These are phyloP conservation scores for Caenorhabditis sp. DNA, from an alignment of 2,888 invertebrate species.

Conservation along the genomic window DNA sequence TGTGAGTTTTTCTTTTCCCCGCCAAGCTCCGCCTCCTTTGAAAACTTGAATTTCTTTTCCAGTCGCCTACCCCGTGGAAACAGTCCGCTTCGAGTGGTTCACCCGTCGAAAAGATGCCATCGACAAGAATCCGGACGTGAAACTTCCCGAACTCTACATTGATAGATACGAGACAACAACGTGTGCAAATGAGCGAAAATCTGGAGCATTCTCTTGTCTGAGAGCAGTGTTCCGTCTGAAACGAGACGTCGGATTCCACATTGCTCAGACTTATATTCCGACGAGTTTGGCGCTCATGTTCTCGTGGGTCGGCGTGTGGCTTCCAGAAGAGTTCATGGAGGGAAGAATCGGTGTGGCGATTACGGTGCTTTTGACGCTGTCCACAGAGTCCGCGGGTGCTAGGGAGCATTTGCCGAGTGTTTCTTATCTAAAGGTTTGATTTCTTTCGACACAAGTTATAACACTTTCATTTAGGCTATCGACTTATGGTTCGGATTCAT, in stretches of 20 bases:
- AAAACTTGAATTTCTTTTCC: constrained; percentile 49
- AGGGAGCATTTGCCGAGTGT: constrained; percentile 83
- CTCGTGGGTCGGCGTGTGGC: constrained; percentile 83
- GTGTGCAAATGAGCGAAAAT: constrained; percentile 77
- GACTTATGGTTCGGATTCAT: constrained; percentile 83
- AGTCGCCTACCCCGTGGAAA: constrained; percentile 83
- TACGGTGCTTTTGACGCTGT: constrained; percentile 82
- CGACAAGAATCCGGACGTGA: constrained; percentile 83
- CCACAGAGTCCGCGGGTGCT: constrained; percentile 83
- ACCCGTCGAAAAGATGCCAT: constrained; percentile 80
- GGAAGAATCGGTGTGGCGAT: constrained; percentile 83
- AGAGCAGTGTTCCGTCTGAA: constrained; percentile 81
- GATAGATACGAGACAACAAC: constrained; percentile 78
- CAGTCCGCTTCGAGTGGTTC: constrained; percentile 83
- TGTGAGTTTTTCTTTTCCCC: constrained; percentile 80
- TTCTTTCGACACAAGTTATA: too few relatives aligned
- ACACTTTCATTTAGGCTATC: constrained; percentile 75
- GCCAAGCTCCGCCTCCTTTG: too few relatives aligned
- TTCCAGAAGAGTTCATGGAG: constrained; percentile 83
- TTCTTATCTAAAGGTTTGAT: constrained; percentile 81
- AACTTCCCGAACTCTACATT: constrained; percentile 82
- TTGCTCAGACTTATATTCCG: constrained; percentile 83
- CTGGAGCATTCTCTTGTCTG: constrained; percentile 70
- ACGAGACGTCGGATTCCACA: constrained; percentile 82
- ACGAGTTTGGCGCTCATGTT: constrained; percentile 83